A percentile compares a stretch with the other conserved stretches of the same genome.
Evolutionary conservation across 1,140 invertebrate genomes (phyloP).

Genomic region (Drosophila punjabiensis): DNA sequence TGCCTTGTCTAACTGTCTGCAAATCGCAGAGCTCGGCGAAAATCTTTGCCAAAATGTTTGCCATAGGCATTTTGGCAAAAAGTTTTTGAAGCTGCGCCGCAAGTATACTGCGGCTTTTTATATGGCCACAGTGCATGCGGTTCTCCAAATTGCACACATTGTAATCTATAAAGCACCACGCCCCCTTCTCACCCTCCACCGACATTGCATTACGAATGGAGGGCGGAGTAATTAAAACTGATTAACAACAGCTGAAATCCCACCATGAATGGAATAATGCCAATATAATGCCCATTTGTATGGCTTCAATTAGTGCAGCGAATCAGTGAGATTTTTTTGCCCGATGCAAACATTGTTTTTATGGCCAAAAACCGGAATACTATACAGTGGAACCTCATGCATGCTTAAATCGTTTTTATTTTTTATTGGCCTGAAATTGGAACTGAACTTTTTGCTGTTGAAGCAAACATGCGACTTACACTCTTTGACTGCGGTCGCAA

Average conservation of each 20-base stretch:
- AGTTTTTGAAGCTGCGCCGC: conserved; percentile 54
- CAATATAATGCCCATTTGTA: conserved; percentile 41
- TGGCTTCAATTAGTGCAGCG: conserved; percentile 34
- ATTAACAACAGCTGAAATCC: conserved; percentile 58
- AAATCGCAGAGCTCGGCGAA: conserved; percentile 79
- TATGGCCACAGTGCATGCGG: conserved; percentile 65
- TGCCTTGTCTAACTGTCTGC: conserved; percentile 76
- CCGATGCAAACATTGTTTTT: conserved; percentile 25
- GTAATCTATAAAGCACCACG: conserved; percentile 35
- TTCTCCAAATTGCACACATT: conserved; percentile 55
- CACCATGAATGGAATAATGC: conserved; percentile 59
- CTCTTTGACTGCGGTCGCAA: conserved; percentile 12
- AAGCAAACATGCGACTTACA: conserved; percentile 8
- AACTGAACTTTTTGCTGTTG: conserved; percentile 10
- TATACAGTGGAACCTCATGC: conserved; percentile 14
- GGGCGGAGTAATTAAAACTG: conserved; percentile 58
- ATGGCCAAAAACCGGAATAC: conserved; percentile 4
- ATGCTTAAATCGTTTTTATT: neutral
- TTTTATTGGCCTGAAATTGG: neutral
- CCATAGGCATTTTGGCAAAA: conserved; percentile 75
- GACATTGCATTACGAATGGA: conserved; percentile 2
- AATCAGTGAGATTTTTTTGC: conserved; percentile 26
- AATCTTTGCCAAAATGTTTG: conserved; percentile 82
- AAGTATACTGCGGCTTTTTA: conserved; percentile 75
- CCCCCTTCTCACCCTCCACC: neutral